Evolutionary conservation across 2,888 invertebrate genomes (phyloP), one percentile per base, ranked within the genome.

Genomic region (Aelia acuminata): DNA sequence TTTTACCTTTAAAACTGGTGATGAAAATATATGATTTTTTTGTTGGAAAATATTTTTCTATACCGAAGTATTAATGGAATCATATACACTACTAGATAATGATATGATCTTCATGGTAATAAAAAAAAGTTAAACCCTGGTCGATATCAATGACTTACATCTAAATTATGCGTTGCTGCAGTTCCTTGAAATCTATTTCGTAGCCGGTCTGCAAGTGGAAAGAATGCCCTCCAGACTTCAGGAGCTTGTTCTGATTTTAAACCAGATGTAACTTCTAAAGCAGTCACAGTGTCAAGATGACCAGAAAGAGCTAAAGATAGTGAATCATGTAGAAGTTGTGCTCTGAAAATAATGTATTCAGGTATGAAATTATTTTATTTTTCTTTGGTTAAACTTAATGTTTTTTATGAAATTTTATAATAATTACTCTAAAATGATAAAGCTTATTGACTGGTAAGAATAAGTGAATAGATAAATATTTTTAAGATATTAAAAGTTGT

Each of bases 141-240:
- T 20, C 43, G 11, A 22, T n/a, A 31, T n/a, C 18, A 43, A 26
- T 26, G 13, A 50, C 92, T 92, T 91, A 96, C 96, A 93, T 96
- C 95, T 91, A 96, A 96, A 91, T 96, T 96, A 63, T 94, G 94
- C 89, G 95, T 93, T 90, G 95, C 94, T 13, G 90, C 88, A 15
- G 93, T 94, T 89, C 93, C 94, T 91, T 94, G 94, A 90, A 95
- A 95, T 90, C 96, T 95, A 90, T 96, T 96, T 89, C 95, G 93
- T 49, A 96, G 96, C 88, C 97, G 94, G 91, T 96, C 96, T 91
- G 97, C 96, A 84, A 97, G 95, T 93, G 96, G 95, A 3, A 96
- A 96, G 91, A 97, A 97, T 15, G 96, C 96, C 91, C 96, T 95
- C 97, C 97, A 97, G 0, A 96, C 96, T 0, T 96, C 92, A 90